phyloP scores from a whole-genome alignment of 2,113 vertebrate species.

The Acrocephalus kingi region DNA sequence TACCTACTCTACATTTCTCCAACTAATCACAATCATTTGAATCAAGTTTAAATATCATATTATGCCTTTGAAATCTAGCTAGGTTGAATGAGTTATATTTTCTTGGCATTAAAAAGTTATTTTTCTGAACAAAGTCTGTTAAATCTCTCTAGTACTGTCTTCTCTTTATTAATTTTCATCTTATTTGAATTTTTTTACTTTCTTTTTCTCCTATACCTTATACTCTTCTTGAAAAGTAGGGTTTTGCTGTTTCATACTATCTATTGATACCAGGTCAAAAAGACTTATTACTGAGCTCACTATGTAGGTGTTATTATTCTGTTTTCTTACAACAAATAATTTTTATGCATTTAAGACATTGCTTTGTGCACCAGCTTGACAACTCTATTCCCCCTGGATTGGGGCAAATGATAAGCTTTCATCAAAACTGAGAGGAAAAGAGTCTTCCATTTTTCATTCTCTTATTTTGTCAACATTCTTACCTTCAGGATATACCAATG shows the following conservation, averaged over 20 bases:
- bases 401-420: neutral
- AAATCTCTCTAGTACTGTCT: neutral
- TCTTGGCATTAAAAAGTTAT: neutral
- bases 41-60: neutral
- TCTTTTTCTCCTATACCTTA: neutral
- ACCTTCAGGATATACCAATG: accelerated
- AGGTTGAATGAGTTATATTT: neutral
- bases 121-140: neutral
- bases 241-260: neutral
- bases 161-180: neutral
- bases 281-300: neutral
- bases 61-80: neutral
- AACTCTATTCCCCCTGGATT: neutral
- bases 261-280: neutral
- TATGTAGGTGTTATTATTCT: neutral
- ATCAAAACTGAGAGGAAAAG: neutral
- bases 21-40: neutral
- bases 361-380: neutral
- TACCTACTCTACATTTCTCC: neutral
- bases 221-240: neutral
- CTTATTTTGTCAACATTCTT: neutral
- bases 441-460: neutral
- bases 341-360: neutral
- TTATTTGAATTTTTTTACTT: neutral
- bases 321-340: neutral